Percentiles rank a stretch among this genome's conserved stretches.
Conservation (phyloP, 2,888 invertebrate species). For the Drosophila recens region DNA sequence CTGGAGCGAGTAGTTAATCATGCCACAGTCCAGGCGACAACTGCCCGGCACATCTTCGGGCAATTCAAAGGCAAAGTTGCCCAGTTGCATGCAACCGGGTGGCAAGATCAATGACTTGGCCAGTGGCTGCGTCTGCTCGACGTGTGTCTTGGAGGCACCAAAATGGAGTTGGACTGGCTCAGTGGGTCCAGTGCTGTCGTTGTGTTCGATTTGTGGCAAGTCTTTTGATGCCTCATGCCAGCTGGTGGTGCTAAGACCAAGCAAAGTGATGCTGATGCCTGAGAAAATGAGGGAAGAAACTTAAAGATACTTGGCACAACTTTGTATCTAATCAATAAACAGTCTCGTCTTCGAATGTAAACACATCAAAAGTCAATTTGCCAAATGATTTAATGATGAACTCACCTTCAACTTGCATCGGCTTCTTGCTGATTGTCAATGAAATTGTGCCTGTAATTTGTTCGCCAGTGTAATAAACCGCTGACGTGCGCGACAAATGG, state of each 20-base stretch:
- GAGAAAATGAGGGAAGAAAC: neutral
- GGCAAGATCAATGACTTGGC: conserved; percentile 17
- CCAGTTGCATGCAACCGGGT: conserved; percentile 29
- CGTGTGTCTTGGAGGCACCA: conserved; percentile 39
- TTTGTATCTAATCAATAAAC: conserved; percentile 55
- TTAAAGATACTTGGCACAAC: neutral
- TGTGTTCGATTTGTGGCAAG: conserved; percentile 60
- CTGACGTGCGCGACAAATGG: conserved; percentile 63
- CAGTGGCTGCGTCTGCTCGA: conserved; percentile 42
- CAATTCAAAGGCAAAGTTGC: conserved; percentile 53
- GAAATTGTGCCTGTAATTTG: conserved; percentile 60
- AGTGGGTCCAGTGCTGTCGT: conserved; percentile 58
- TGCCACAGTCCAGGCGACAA: conserved; percentile 57
- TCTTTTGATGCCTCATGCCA: conserved; percentile 58
- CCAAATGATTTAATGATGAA: conserved; percentile 2
- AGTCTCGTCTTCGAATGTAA: neutral
- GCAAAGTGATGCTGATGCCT: conserved; percentile 62
- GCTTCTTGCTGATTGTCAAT: conserved; percentile 52
- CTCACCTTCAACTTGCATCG: conserved; percentile 64
- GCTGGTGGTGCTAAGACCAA: conserved; percentile 50
- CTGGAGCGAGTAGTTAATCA: conserved; percentile 52
- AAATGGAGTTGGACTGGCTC: conserved; percentile 36
- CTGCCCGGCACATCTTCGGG: conserved; percentile 60
- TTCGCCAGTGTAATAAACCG: conserved; percentile 75
- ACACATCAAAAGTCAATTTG: conserved; percentile 17